A percentile compares a stretch with the other conserved stretches of the same genome.
Evolutionary conservation across 1,140 invertebrate genomes (phyloP).

Genomic region (Pseudoatta argentina): DNA sequence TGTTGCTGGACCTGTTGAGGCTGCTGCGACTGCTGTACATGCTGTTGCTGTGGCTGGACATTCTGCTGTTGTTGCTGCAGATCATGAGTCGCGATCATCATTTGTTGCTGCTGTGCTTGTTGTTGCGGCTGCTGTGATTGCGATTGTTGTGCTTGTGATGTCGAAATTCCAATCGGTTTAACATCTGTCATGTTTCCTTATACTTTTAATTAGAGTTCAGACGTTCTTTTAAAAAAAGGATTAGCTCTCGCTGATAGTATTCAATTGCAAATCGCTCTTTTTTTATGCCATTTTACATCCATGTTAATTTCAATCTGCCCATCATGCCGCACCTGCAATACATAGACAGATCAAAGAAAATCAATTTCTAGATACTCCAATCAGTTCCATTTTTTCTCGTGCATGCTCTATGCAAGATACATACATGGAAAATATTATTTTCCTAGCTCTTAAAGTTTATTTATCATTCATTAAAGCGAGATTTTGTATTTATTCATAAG

Average conservation of each 20-base stretch:
- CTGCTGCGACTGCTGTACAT: slow-evolving; percentile 81
- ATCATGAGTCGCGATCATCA: slow-evolving; percentile 83
- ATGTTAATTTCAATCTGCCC: slow-evolving; percentile 52
- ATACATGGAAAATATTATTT: background rate
- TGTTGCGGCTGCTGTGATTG: slow-evolving; percentile 68
- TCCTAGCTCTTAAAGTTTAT: background rate
- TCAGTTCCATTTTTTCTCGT: background rate
- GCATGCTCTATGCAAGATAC: background rate
- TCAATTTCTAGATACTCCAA: background rate
- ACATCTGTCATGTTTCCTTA: slow-evolving; percentile 80
- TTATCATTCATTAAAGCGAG: background rate
- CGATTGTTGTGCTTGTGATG: slow-evolving; percentile 77
- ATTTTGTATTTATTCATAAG: background rate
- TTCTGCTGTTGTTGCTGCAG: slow-evolving; percentile 85
- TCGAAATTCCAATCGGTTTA: slow-evolving; percentile 83
- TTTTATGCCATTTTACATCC: slow-evolving; percentile 69
- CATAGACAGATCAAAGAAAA: background rate
- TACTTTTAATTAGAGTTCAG: slow-evolving; percentile 53
- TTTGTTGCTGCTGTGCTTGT: slow-evolving; percentile 81
- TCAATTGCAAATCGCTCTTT: slow-evolving; percentile 54
- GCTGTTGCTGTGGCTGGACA: slow-evolving; percentile 86
- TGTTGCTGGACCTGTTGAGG: slow-evolving; percentile 75
- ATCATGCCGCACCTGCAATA: slow-evolving; percentile 47
- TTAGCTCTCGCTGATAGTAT: slow-evolving; percentile 22
- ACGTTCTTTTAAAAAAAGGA: slow-evolving; percentile 62